These are phyloP conservation scores for Lycaena phlaeas DNA, from an alignment of 2,888 invertebrate species.

Conservation along the genomic window DNA sequence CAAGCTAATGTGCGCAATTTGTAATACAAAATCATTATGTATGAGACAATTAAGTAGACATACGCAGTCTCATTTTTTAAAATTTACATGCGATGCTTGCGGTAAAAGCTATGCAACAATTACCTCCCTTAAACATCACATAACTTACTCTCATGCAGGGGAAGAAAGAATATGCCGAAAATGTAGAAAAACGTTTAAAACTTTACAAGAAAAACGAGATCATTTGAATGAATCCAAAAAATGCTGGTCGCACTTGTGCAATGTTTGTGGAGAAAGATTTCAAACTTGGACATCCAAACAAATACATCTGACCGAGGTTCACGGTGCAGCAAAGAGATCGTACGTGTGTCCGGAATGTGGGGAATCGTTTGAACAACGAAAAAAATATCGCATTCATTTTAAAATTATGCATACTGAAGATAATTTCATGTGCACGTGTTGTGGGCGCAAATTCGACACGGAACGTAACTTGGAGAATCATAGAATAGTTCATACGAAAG, in stretches of 20 bases:
- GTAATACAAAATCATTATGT: constrained; percentile 36
- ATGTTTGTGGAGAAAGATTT: constrained; percentile 46
- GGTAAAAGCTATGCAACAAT: constrained; percentile 52
- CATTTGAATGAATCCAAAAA: constrained; percentile 37
- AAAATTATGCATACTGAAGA: constrained; percentile 49
- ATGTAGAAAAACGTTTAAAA: constrained; percentile 43
- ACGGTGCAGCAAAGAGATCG: constrained; percentile 36
- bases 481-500: constrained; percentile 66
- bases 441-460: constrained; percentile 48
- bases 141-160: constrained; percentile 38
- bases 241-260: constrained; percentile 52
- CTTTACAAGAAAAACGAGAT: constrained; percentile 38
- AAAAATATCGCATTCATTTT: constrained; percentile 43
- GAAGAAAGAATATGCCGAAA: constrained; percentile 46
- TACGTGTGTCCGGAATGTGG: constrained; percentile 48
- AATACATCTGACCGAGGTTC: constrained; percentile 37
- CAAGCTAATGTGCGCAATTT: constrained; percentile 42
- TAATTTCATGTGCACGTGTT: constrained; percentile 46
- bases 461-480: constrained; percentile 52
- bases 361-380: constrained; percentile 37
- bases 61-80: constrained; percentile 48
- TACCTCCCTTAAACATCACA: constrained; percentile 44
- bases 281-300: constrained; percentile 43
- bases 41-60: constrained; percentile 50
- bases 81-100: constrained; percentile 54